Base-by-base conservation (phyloP, 2,888 invertebrate species). In the Panopea generosa region DNA sequence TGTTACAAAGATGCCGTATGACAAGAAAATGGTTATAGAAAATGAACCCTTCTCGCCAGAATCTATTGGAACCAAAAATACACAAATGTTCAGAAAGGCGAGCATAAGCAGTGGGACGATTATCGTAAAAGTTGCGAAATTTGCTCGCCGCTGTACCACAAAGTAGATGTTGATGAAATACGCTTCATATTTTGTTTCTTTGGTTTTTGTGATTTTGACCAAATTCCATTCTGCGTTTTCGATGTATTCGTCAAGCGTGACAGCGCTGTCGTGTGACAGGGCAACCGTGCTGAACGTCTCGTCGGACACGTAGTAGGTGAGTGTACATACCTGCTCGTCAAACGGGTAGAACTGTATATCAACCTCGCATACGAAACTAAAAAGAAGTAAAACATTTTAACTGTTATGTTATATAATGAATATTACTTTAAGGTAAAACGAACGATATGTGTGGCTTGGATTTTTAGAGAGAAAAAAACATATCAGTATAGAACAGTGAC, bases 1-100 rank as follows among this genome's bases (percentile, higher is more conserved):
- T 2, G 80, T 66, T 14, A 80, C 77, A 43, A 80, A 80, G 26
- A 80, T 75, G 11, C 80, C 80, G 20, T 80, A 80, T 1, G 80
- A 80, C 27, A 80, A 47, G 57, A 80, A 80, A 11, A 80, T 77
- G 0, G 80, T 80, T 59, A 80, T 75, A 43, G 76, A 69, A 55
- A 80, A 77, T 2, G 80, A 80, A 2, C 80, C 76, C 53, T 80
- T 80, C 63, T 80, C 80, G 2, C 76, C 80, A 27, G 80, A 80
- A 26, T 68, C 80, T 18, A 80, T 80, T 1, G 80, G 80, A 6
- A 80, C 76, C 16, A 80, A 50, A 50, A 80, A 80, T 16, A 77
- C 67, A 27, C 80, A 77, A 18, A 76, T 60, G 50, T 77, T 80
- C 16, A 80, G 45, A 33, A 77, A 69, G 20, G 80, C 71, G 49